Conservation (phyloP, 2,113 vertebrate genomes). For the Gymnogyps californianus region DNA sequence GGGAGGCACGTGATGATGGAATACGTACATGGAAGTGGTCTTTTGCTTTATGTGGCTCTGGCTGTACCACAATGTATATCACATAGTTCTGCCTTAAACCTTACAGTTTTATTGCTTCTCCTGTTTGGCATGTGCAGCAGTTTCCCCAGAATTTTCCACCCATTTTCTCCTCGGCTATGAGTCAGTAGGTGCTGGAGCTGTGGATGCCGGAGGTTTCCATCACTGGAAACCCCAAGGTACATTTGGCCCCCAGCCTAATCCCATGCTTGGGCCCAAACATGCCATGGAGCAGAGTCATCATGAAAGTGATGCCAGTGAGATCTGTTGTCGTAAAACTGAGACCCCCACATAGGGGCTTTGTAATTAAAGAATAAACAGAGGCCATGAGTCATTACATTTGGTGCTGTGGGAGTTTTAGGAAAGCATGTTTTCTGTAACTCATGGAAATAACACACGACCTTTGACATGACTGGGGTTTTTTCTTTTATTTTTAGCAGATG, state of each 20-base stretch:
- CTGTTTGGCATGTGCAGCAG: background rate
- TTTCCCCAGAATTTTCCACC: background rate
- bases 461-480: background rate
- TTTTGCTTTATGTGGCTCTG: background rate
- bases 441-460: background rate
- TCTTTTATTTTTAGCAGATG: background rate
- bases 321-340: background rate
- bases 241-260: background rate
- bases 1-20: background rate
- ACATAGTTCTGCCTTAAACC: background rate
- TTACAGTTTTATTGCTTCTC: background rate
- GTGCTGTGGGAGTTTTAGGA: background rate
- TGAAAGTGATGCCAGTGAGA: background rate
- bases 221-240: background rate
- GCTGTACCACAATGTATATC: background rate
- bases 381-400: conserved; percentile 12
- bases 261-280: background rate
- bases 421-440: background rate
- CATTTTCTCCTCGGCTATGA: background rate
- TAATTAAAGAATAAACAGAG: conserved; percentile 19
- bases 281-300: background rate
- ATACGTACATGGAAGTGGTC: background rate
- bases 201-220: background rate
- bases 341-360: background rate
- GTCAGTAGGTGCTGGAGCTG: background rate